A percentile compares a stretch with the other conserved stretches of the same genome.
These are phyloP conservation scores for Ophion ellenae DNA, from an alignment of 2,888 invertebrate species.

Conservation along the genomic window DNA sequence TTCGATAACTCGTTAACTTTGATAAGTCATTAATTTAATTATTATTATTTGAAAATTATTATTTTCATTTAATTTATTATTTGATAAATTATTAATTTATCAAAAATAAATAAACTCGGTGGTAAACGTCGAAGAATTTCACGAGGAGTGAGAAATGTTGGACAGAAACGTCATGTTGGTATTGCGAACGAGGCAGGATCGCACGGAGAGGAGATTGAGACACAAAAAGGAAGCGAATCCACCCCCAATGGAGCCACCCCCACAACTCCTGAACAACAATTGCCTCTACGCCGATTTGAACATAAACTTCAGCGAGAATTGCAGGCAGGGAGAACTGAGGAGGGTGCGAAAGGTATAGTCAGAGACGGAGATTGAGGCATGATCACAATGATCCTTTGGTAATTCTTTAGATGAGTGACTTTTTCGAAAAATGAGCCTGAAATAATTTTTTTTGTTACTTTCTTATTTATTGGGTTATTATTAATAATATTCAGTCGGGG, in stretches of 20 bases:
- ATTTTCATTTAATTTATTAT: too few species aligned
- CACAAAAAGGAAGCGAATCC: constrained; percentile 78
- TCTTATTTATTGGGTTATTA: too few species aligned
- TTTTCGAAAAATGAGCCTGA: too few species aligned
- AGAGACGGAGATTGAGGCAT: not conserved
- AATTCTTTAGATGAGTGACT: too few species aligned
- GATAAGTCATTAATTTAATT: too few species aligned
- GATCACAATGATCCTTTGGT: not conserved
- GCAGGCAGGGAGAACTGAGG: constrained; percentile 69
- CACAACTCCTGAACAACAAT: constrained; percentile 76
- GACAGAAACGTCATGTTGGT: constrained; percentile 77
- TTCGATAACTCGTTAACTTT: too few species aligned
- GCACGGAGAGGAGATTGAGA: constrained; percentile 77
- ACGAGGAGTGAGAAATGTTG: constrained; percentile 70
- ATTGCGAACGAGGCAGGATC: constrained; percentile 76
- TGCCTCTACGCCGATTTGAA: constrained; percentile 76
- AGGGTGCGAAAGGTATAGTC: constrained; percentile 72
- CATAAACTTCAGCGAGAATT: constrained; percentile 75
- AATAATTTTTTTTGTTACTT: too few species aligned
- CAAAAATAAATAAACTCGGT: too few species aligned
- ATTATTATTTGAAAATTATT: too few species aligned
- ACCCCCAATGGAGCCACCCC: constrained; percentile 77
- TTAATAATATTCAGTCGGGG: too few species aligned
- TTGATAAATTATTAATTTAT: too few species aligned
- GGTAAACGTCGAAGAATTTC: not conserved